phyloP scores from a whole-genome alignment of 37 sponge, comb jelly and placozoan species.

The Aphrocallistes beatrix region DNA sequence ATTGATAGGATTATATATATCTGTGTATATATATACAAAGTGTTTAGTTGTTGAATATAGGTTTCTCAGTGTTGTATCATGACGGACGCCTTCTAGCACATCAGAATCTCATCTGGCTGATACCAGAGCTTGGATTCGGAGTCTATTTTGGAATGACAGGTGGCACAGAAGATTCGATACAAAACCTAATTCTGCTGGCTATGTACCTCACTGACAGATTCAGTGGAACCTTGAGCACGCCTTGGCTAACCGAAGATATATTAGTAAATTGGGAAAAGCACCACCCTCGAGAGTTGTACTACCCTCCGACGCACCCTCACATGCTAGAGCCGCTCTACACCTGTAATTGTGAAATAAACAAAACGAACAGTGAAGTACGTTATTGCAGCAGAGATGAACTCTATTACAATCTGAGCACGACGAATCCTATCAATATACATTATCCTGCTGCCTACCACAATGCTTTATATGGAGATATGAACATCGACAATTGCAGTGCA shows the following conservation, averaged over 20 bases:
- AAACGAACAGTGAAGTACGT: background rate
- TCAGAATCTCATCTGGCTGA: background rate
- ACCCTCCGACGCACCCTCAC: background rate
- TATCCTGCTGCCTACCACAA: background rate
- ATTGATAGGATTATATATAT: too few species aligned
- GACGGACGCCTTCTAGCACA: background rate
- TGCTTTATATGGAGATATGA: background rate
- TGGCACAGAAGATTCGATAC: background rate
- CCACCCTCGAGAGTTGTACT: background rate
- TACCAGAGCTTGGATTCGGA: background rate
- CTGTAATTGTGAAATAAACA: background rate
- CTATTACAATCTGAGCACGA: background rate
- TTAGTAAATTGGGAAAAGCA: background rate
- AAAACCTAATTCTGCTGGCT: background rate
- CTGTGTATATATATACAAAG: too few species aligned
- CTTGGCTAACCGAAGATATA: background rate
- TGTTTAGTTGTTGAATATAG: background rate
- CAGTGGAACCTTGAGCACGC: background rate
- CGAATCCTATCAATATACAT: background rate
- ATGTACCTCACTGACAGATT: background rate
- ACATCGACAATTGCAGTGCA: background rate
- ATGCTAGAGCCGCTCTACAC: background rate
- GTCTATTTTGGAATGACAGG: background rate
- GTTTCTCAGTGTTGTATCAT: background rate
- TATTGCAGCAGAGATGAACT: background rate